Evolutionary conservation across 2,888 invertebrate genomes (phyloP), one percentile per base, ranked within the genome.

Genomic region (Mythimna loreyi): DNA sequence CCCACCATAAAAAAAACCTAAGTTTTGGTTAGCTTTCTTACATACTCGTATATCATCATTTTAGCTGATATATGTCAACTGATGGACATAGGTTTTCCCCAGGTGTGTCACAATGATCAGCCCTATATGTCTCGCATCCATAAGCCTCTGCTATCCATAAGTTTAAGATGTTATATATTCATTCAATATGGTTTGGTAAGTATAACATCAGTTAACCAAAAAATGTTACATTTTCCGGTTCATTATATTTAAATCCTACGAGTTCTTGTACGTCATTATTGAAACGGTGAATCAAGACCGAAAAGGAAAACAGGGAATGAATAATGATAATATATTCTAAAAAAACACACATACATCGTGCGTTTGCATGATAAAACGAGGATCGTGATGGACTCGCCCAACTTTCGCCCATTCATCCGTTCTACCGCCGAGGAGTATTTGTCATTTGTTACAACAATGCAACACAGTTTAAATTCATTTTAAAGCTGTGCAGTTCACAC

Each of bases 391-490:
- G 87, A 78, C 90, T 85, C 90, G 85, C 91, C 92, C 89, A 91
- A 92, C 93, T 93, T 93, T 94, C 92, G 87, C 92, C 87, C 86
- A 88, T 90, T 89, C 87, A 88, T 89, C 79, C 83, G 81, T 85
- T 82, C 79, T 78, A 81, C 78, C 60, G 23, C 77, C 67, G 33
- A 53, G 57, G 50, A 67, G 66, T 67, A 58, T 74, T 64, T 65
- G 73, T 76, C 80, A 72, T 76, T 60, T 76, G 47, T 60, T 61
- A 59, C 53, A 59, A 78, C 75, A 69, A 65, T 73, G 67, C 40
- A 63, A 61, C 30, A 23, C 58, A 61, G 40, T 75, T 78, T 58
- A 75, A 77, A 78, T 80, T 78, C 45, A 70, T 58, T 78, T 71
- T 64, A 57, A 53, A 64, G 6, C 40, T 62, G 33, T 47, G 47